Conservation (phyloP, 2,113 vertebrate species). For the Columbina picui region DNA sequence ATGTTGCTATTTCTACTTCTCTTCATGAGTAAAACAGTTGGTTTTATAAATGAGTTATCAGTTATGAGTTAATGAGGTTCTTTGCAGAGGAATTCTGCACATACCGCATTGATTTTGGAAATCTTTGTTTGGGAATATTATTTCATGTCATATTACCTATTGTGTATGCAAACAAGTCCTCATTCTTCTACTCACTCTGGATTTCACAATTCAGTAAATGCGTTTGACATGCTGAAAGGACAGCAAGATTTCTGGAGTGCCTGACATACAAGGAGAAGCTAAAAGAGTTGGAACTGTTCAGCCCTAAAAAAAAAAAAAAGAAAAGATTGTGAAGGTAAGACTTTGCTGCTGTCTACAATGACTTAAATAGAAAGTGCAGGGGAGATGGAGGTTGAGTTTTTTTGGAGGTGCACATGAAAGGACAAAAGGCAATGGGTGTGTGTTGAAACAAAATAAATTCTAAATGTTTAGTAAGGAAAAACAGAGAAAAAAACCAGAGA, state of each 20-base stretch:
- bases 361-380: neutral
- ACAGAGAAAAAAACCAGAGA: too few species aligned
- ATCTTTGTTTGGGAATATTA: neutral
- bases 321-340: neutral
- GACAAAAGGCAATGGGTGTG: neutral
- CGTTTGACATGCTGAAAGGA: neutral
- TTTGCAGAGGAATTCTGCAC: neutral
- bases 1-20: neutral
- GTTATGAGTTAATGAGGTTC: neutral
- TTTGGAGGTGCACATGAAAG: neutral
- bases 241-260: neutral
- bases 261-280: neutral
- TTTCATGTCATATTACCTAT: neutral
- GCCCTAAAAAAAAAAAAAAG: neutral
- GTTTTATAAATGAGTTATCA: neutral
- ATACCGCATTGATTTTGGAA: neutral
- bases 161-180: neutral
- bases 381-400: neutral
- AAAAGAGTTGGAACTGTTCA: neutral
- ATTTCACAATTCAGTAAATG: neutral
- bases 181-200: neutral
- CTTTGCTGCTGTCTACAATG: too few species aligned
- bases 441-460: neutral
- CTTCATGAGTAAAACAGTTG: rapidly evolving
- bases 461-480: neutral